These are phyloP conservation scores for Pseudotriccus pelzelni DNA, from an alignment of 2,797 vertebrate species.

Conservation along the genomic window DNA sequence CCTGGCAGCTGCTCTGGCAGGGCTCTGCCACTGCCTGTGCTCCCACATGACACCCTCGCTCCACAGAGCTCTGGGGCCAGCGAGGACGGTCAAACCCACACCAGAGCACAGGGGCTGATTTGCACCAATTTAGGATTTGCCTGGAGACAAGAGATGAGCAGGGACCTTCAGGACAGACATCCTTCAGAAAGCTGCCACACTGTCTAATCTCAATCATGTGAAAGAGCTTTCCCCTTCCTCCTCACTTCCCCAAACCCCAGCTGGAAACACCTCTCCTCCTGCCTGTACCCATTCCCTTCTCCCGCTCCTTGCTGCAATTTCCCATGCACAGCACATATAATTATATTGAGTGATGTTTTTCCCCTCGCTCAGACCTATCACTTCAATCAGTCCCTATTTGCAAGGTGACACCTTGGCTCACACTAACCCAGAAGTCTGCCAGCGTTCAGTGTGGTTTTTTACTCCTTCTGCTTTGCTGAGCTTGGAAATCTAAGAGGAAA, in stretches of 20 bases:
- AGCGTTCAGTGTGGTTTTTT: accelerated
- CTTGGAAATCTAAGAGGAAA: background rate
- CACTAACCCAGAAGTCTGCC: background rate
- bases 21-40: background rate
- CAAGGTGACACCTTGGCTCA: background rate
- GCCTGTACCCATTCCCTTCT: accelerated
- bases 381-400: background rate
- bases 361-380: background rate
- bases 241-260: background rate
- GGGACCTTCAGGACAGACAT: background rate
- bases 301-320: background rate
- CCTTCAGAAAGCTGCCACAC: background rate
- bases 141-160: background rate
- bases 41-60: accelerated
- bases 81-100: background rate
- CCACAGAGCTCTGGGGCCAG: background rate
- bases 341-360: background rate
- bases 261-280: background rate
- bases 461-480: background rate
- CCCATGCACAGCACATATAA: background rate
- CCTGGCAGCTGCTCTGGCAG: background rate
- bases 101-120: background rate
- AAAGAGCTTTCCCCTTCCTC: background rate
- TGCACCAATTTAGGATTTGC: background rate
- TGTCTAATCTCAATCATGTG: accelerated